Evolutionary conservation across 1,140 invertebrate species (phyloP).

Genomic region (Diorhabda carinulata): DNA sequence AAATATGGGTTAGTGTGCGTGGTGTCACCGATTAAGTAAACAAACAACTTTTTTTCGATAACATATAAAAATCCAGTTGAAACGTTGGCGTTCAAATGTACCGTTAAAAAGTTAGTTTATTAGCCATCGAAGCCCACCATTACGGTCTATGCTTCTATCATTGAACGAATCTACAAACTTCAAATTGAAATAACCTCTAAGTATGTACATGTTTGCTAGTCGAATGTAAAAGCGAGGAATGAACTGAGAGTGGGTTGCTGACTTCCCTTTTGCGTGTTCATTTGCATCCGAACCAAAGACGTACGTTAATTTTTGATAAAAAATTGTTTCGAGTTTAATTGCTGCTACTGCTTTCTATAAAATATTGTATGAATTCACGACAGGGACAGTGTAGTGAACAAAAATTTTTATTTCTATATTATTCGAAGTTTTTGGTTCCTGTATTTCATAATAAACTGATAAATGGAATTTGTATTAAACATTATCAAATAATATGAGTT

Average conservation of each 20-base stretch:
- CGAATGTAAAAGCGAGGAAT: background rate
- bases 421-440: too few species aligned
- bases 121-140: background rate
- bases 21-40: background rate
- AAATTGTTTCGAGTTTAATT: background rate
- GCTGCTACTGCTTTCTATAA: background rate
- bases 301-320: background rate
- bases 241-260: background rate
- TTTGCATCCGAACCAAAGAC: slow-evolving; percentile 1
- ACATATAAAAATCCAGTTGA: background rate
- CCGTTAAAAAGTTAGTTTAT: slow-evolving; percentile 1
- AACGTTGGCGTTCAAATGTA: background rate
- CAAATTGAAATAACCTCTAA: slow-evolving; percentile 2
- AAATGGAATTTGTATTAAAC: too few species aligned
- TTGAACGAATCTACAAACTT: background rate
- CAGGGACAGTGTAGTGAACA: background rate
- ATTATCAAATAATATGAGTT: too few species aligned
- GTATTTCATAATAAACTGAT: too few species aligned
- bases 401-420: too few species aligned
- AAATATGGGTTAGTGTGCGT: slow-evolving; percentile 2
- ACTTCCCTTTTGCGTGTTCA: slow-evolving; percentile 1
- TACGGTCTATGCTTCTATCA: background rate
- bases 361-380: background rate
- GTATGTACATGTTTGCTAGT: slow-evolving; percentile 2
- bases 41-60: background rate